Percentiles rank a stretch among this genome's conserved stretches.
Conservation (phyloP, 1,140 invertebrate species). For the Leguminivora glycinivorella region DNA sequence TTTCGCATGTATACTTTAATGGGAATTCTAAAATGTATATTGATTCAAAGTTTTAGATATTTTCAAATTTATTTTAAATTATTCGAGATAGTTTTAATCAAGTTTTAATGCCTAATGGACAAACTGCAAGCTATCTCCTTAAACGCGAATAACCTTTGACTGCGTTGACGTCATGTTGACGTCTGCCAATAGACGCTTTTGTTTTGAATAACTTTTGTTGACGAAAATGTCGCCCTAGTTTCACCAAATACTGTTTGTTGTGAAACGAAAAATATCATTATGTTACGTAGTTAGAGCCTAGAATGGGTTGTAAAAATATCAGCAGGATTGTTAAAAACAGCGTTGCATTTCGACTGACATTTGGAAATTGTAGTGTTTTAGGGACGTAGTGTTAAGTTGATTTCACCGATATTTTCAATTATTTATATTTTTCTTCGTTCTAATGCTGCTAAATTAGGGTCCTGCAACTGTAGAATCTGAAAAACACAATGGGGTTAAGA, state of each 20-base stretch:
- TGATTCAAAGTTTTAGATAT: no score
- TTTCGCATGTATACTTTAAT: no score
- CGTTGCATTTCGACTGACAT: background rate
- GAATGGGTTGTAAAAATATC: background rate
- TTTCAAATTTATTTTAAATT: background rate
- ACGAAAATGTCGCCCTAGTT: background rate
- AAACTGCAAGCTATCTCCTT: background rate
- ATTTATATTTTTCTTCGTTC: slow-evolving; percentile 4
- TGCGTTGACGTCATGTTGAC: slow-evolving; percentile 14
- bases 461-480: slow-evolving; percentile 16
- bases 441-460: slow-evolving; percentile 14
- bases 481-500: slow-evolving; percentile 47
- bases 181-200: slow-evolving; percentile 17
- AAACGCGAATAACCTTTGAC: slow-evolving; percentile 4
- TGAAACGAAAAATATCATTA: background rate
- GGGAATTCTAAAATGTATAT: no score
- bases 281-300: background rate
- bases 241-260: background rate
- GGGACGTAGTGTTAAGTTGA: slow-evolving; percentile 23
- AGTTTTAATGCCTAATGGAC: no score
- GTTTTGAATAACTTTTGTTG: slow-evolving; percentile 20
- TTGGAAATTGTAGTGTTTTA: slow-evolving; percentile 20
- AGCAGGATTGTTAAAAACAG: background rate
- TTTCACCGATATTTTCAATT: slow-evolving; percentile 17
- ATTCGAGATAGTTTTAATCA: background rate